A percentile compares a stretch with the other conserved stretches of the same genome.
Conservation (phyloP, 2,113 vertebrate genomes). For the Fulmarus glacialis region DNA sequence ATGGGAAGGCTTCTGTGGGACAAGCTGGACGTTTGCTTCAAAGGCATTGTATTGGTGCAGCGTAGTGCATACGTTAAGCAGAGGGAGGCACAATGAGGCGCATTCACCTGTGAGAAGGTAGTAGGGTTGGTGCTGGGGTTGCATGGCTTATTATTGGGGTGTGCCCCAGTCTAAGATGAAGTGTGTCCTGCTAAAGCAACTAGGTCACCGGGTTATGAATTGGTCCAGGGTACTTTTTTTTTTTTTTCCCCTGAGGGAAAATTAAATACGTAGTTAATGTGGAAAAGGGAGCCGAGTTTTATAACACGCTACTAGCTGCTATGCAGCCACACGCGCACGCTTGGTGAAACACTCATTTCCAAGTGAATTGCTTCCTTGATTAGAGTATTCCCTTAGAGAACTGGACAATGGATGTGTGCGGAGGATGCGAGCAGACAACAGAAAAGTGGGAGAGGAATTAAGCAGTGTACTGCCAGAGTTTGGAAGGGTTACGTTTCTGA, state of each 20-base stretch:
- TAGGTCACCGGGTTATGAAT: neutral
- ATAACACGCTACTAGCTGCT: conserved; percentile 45
- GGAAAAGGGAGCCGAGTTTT: conserved; percentile 30
- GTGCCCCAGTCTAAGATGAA: neutral
- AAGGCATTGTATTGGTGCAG: neutral
- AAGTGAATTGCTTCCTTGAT: conserved; percentile 11
- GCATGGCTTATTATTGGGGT: neutral
- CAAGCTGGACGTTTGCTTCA: conserved; percentile 15
- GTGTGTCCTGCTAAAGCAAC: neutral
- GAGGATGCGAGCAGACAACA: neutral
- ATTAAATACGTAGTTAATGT: neutral
- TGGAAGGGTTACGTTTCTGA: conserved; percentile 32
- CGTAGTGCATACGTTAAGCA: neutral
- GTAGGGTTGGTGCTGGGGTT: neutral
- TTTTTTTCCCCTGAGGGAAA: conserved; percentile 33
- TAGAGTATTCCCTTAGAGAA: neutral
- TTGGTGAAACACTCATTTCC: neutral
- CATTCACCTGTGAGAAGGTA: neutral
- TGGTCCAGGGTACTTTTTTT: conserved; percentile 59
- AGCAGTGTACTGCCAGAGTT: conserved; percentile 22
- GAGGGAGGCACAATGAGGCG: neutral
- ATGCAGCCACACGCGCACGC: conserved; percentile 30
- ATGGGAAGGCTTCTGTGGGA: conserved; percentile 34
- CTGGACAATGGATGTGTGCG: neutral
- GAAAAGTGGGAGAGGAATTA: neutral